A percentile compares a stretch with the other conserved stretches of the same genome.
Evolutionary conservation across 2,797 vertebrate genomes (phyloP).

Genomic region (Poeciliopsis paucimaculata): DNA sequence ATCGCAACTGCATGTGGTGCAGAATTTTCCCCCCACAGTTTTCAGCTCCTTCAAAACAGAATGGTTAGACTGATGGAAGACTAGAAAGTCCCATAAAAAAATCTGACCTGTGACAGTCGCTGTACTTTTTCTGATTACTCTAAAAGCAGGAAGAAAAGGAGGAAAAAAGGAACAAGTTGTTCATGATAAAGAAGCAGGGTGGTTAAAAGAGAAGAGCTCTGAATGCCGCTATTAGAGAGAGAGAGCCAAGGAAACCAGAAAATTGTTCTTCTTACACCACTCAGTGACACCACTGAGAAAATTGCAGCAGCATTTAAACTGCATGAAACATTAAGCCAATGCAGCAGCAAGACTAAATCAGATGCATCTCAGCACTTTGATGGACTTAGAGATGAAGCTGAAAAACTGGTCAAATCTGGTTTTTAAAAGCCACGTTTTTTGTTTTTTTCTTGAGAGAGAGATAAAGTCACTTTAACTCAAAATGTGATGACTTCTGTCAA

Average conservation of each 20-base stretch:
- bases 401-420: neutral
- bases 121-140: neutral
- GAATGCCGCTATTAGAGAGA: constrained; percentile 8
- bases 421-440: neutral
- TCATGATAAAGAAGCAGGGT: neutral
- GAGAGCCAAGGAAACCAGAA: neutral
- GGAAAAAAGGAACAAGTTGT: neutral
- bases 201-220: neutral
- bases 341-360: neutral
- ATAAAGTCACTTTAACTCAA: neutral
- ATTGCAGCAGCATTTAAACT: neutral
- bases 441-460: neutral
- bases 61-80: neutral
- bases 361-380: neutral
- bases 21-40: neutral
- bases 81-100: neutral
- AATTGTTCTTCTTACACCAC: neutral
- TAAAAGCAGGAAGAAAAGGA: neutral
- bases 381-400: neutral
- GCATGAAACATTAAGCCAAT: neutral
- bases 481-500: neutral
- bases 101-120: neutral
- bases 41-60: neutral
- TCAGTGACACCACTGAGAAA: constrained; percentile 3
- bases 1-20: neutral